These are phyloP conservation scores for Lampropteryx suffumata DNA, from an alignment of 2,888 invertebrate genomes.

Conservation along the genomic window DNA sequence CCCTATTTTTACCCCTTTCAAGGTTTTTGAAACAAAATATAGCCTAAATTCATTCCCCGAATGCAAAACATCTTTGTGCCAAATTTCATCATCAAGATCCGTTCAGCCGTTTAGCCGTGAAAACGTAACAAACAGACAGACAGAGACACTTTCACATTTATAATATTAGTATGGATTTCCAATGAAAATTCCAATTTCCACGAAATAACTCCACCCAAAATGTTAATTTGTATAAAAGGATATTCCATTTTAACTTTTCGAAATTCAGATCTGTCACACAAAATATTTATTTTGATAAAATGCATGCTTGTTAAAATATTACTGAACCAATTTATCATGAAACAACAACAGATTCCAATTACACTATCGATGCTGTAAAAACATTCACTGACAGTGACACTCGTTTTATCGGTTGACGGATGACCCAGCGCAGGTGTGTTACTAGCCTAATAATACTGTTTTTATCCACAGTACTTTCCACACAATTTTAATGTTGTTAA, in stretches of 20 bases:
- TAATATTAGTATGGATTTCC: too few relatives aligned
- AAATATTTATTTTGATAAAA: slow-evolving; percentile 14
- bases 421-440: slow-evolving; percentile 53
- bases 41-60: too few relatives aligned
- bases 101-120: too few relatives aligned
- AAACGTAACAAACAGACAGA: too few relatives aligned
- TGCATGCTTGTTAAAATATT: slow-evolving; percentile 19
- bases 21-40: too few relatives aligned
- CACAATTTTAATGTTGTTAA: slow-evolving; percentile 22
- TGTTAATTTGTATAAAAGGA: neutral
- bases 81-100: too few relatives aligned
- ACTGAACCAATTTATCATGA: slow-evolving; percentile 22
- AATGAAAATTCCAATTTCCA: neutral
- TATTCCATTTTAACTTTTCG: neutral
- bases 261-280: neutral
- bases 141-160: too few relatives aligned
- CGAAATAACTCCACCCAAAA: neutral
- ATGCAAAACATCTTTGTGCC: too few relatives aligned
- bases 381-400: slow-evolving; percentile 38
- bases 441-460: slow-evolving; percentile 31
- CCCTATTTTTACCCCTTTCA: too few relatives aligned
- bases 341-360: slow-evolving; percentile 34
- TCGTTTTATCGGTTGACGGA: slow-evolving; percentile 52
- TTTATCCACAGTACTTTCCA: slow-evolving; percentile 10
- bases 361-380: slow-evolving; percentile 26